A percentile compares a stretch with the other conserved stretches of the same genome.
Conservation (phyloP, 2,888 invertebrate species). For the Taphrorychus bicolor region DNA sequence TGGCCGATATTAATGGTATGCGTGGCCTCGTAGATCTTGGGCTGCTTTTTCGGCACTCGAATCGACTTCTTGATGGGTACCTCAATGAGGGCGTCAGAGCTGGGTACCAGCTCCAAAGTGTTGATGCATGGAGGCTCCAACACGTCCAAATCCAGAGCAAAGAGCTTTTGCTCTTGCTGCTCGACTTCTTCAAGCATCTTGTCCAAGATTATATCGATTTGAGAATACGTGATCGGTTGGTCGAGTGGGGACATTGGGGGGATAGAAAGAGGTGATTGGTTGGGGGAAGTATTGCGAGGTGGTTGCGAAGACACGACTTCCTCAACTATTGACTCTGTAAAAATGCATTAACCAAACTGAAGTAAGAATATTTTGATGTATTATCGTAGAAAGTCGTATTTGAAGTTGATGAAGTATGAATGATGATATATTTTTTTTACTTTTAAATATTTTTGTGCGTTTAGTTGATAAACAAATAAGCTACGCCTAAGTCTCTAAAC, state of each 20-base stretch:
- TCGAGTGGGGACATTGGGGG: conserved; percentile 19
- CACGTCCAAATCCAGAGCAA: conserved; percentile 53
- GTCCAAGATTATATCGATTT: conserved; percentile 59
- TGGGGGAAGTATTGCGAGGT: conserved; percentile 50
- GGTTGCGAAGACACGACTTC: conserved; percentile 50
- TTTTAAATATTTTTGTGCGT: not conserved
- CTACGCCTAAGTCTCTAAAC: not conserved
- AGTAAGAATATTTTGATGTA: conserved; percentile 49
- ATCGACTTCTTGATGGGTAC: conserved; percentile 57
- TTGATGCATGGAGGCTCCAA: conserved; percentile 53
- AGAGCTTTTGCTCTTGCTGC: conserved; percentile 51
- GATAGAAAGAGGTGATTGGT: conserved; percentile 14
- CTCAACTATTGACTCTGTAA: conserved; percentile 45
- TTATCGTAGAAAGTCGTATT: conserved; percentile 8
- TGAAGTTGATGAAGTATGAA: conserved; percentile 41
- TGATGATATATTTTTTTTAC: conserved; percentile 25
- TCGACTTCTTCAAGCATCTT: conserved; percentile 59
- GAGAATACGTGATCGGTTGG: conserved; percentile 54
- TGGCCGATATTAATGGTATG: conserved; percentile 51
- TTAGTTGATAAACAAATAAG: not conserved
- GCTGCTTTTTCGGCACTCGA: conserved; percentile 48
- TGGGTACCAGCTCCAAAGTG: conserved; percentile 55
- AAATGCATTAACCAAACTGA: conserved; percentile 51
- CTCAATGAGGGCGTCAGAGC: conserved; percentile 58
- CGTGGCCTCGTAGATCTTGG: conserved; percentile 53